These are phyloP conservation scores for Pseudomyrmex flavicornis DNA, from an alignment of 1,140 invertebrate species.

Conservation along the genomic window DNA sequence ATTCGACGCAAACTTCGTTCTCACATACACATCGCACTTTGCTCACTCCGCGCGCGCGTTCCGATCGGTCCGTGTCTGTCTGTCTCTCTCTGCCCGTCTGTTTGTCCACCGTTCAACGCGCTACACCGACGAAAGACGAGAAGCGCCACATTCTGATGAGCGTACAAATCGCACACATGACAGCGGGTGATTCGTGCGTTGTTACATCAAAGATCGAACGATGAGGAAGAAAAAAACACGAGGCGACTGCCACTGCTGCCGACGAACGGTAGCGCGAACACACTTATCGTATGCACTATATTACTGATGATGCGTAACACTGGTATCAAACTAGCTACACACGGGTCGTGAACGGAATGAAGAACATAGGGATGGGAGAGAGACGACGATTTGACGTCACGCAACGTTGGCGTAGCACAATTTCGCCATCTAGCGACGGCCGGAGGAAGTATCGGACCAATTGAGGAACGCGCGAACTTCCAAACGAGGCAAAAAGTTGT, in stretches of 20 bases:
- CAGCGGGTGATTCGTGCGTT: slow-evolving; percentile 35
- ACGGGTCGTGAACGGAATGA: not conserved
- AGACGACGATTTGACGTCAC: slow-evolving; percentile 20
- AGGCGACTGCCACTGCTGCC: not conserved
- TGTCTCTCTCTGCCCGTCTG: slow-evolving; percentile 21
- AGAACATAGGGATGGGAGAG: not conserved
- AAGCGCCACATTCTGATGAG: slow-evolving; percentile 23
- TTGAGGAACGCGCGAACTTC: not conserved
- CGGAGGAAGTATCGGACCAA: not conserved
- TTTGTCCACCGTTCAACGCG: slow-evolving; percentile 31
- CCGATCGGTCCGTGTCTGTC: not conserved
- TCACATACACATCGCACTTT: slow-evolving; percentile 58
- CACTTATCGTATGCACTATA: not conserved
- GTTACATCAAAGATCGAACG: slow-evolving; percentile 29
- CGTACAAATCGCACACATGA: slow-evolving; percentile 28
- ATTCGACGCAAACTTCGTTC: slow-evolving; percentile 45
- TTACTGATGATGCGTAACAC: not conserved
- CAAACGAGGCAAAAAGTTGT: not conserved
- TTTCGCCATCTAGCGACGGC: not conserved
- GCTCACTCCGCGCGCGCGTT: slow-evolving; percentile 3
- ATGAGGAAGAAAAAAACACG: not conserved
- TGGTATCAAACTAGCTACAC: not conserved
- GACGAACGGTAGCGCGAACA: slow-evolving; percentile 17
- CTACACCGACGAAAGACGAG: slow-evolving; percentile 3
- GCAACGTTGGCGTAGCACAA: not conserved